phyloP scores from a whole-genome alignment of 2,113 vertebrate genomes.

The Cyphomyrus discorhynchus region DNA sequence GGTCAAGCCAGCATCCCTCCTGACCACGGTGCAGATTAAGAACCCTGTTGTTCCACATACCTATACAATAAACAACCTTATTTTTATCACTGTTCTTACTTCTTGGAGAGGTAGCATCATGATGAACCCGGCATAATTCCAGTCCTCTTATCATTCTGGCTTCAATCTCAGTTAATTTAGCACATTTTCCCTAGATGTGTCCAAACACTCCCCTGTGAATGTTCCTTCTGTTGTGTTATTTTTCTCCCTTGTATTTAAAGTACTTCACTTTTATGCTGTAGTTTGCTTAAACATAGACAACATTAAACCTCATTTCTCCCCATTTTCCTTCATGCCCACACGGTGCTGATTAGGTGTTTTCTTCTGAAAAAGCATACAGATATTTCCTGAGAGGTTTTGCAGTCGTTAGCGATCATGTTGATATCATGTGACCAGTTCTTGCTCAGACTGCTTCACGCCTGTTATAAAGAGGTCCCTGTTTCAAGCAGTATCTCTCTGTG shows the following conservation, averaged over 20 bases:
- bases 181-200: not conserved
- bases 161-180: not conserved
- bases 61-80: not conserved
- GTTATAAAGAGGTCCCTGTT: not conserved
- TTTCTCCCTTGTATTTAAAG: not conserved
- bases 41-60: not conserved
- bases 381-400: not conserved
- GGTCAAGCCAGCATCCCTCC: not conserved
- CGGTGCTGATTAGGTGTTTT: not conserved
- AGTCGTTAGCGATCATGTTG: not conserved
- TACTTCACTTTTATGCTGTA: not conserved
- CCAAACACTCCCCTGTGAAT: not conserved
- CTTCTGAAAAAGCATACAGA: not conserved
- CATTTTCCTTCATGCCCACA: not conserved
- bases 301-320: not conserved
- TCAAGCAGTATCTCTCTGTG: not conserved
- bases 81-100: not conserved
- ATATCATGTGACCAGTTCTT: not conserved
- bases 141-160: not conserved
- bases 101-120: not conserved
- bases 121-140: not conserved
- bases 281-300: not conserved
- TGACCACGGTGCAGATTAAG: not conserved
- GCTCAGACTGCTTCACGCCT: not conserved
- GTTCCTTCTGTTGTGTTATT: not conserved